Base-by-base conservation (phyloP, 2,888 invertebrate genomes). In the Exocentrus adspersus region DNA sequence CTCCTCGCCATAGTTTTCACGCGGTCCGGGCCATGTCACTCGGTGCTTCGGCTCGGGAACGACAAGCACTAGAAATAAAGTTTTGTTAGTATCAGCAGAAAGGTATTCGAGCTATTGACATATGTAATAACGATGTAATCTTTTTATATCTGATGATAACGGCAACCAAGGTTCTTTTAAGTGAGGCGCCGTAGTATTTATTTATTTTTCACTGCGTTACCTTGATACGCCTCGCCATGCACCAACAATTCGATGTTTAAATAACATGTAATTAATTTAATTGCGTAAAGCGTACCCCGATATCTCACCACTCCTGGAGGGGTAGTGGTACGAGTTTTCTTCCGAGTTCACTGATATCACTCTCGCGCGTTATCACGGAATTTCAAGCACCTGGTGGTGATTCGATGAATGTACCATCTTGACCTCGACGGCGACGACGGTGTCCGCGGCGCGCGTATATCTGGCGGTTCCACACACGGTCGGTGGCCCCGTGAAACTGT, bases 401-500 rank as follows among this genome's bases (percentile, higher is more conserved):
- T 12, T n/a, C n/a, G 12, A 7, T 14, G 37, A 37, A 37, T 14
- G 43, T 21, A 9, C 32, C 58, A 65, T 68, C 63, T 65, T 65
- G 68, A 68, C 68, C 65, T 60, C 56, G n/a, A n/a, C n/a, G n/a
- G n/a, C n/a, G n/a, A n/a, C n/a, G n/a, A n/a, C n/a, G n/a, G n/a
- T n/a, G n/a, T n/a, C n/a, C 57, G 32, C 48, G 24, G 20, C n/a
- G 17, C 32, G 16, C 21, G 46, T 5, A 5, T 37, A 24, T 46
- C 16, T 16, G 50, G 20, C 16, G 65, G 56, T 62, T n/a, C 65
- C 64, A 46, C 58, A 37, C 65, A 43, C 71, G 72, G 68, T 71
- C 72, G 72, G 72, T 71, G 72, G 72, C 72, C 72, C 67, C 65
- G 60, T 59, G 56, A 59, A 28, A 70, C 70, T 72, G 62, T 12